Conservation (phyloP, 1,140 invertebrate species). For the Caenorhabditis briggsae region DNA sequence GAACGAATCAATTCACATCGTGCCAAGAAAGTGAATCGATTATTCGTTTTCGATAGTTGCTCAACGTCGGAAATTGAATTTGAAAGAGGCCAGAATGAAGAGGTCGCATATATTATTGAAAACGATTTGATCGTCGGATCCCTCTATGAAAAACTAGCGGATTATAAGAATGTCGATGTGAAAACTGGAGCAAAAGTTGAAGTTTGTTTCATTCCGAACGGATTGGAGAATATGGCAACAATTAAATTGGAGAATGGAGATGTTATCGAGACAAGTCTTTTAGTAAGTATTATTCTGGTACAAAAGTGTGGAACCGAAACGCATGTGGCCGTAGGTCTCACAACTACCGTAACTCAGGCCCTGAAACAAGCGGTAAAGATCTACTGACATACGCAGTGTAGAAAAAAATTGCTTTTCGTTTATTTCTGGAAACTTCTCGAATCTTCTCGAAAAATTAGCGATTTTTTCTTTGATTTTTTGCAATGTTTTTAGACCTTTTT, state of each 20-base stretch:
- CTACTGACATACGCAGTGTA: no score
- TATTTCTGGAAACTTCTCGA: no score
- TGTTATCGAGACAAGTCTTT: conserved; percentile 78
- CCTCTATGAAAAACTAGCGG: conserved; percentile 66
- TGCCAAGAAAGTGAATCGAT: conserved; percentile 63
- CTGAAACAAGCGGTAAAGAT: no score
- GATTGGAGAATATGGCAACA: conserved; percentile 73
- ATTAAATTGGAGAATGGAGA: conserved; percentile 79
- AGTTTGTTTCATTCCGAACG: conserved; percentile 69
- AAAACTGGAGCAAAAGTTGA: conserved; percentile 63
- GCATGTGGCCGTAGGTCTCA: no score
- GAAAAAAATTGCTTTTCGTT: no score
- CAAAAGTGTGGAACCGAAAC: no score
- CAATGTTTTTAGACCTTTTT: no score
- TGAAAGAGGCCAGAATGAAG: conserved; percentile 56
- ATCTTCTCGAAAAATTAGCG: no score
- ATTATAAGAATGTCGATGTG: conserved; percentile 67
- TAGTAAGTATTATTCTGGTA: conserved; percentile 77
- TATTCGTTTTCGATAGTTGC: conserved; percentile 67
- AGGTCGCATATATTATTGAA: conserved; percentile 68
- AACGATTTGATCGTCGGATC: conserved; percentile 65
- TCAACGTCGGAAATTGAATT: conserved; percentile 66
- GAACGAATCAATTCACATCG: conserved; percentile 61
- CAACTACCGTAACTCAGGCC: no score
- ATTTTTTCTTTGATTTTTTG: no score